Percentiles rank a stretch among this genome's conserved stretches.
These are phyloP conservation scores for Saccopteryx bilineata DNA, from an alignment of 2,113 vertebrate genomes.

Conservation along the genomic window DNA sequence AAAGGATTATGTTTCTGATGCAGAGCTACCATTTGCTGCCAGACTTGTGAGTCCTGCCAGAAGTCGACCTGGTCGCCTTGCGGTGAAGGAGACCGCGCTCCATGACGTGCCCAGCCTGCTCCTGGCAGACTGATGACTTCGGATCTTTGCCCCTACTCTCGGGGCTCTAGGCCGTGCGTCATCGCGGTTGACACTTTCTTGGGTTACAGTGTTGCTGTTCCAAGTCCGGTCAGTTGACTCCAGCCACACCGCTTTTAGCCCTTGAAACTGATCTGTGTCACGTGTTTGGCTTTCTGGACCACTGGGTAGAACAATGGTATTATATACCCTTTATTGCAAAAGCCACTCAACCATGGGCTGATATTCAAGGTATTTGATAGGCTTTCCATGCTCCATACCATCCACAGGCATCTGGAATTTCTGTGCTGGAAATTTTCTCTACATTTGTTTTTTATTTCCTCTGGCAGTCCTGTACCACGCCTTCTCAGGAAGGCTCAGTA, in stretches of 20 bases:
- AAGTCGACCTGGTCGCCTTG: not conserved
- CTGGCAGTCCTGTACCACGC: slow-evolving; percentile 42
- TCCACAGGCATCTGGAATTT: slow-evolving; percentile 42
- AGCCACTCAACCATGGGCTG: slow-evolving; percentile 37
- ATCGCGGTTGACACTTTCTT: slow-evolving; percentile 44
- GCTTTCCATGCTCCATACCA: slow-evolving; percentile 20
- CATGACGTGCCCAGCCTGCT: not conserved
- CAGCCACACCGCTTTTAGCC: not conserved
- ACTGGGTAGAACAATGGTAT: slow-evolving; percentile 42
- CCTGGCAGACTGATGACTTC: not conserved
- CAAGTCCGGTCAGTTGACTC: slow-evolving; percentile 10
- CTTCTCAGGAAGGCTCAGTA: not conserved
- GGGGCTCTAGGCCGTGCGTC: not conserved
- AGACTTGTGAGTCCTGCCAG: not conserved
- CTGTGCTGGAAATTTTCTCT: slow-evolving; percentile 34
- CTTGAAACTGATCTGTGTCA: slow-evolving; percentile 37
- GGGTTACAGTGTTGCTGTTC: slow-evolving; percentile 13
- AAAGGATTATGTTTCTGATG: not conserved
- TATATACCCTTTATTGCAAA: slow-evolving; percentile 60
- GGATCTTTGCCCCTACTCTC: not conserved
- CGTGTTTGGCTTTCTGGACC: slow-evolving; percentile 30
- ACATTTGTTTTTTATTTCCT: slow-evolving; percentile 54
- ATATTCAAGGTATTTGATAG: slow-evolving; percentile 49
- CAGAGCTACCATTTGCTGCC: not conserved
- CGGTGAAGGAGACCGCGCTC: not conserved